Percentiles rank a stretch among this genome's conserved stretches.
Evolutionary conservation across 30 jellyfish, hydroid and myxozoan genomes (phyloP).

Genomic region (Morbakka virulenta): DNA sequence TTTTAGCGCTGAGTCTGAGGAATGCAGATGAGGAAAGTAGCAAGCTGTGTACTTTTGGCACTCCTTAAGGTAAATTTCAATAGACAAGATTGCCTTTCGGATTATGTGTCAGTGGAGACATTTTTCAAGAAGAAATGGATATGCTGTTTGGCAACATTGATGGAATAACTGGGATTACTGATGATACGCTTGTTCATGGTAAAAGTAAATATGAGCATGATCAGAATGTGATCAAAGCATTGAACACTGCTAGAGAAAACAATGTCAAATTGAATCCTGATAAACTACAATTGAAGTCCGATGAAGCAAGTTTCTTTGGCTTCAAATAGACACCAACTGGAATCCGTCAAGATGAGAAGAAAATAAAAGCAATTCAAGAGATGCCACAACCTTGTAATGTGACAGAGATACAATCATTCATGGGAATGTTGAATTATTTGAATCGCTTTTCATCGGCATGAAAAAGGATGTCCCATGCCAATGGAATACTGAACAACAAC

Average conservation of each 20-base stretch:
- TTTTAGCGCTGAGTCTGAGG: background rate
- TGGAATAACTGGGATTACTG: background rate
- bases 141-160: background rate
- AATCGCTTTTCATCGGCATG: background rate
- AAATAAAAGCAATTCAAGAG: background rate
- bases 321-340: background rate
- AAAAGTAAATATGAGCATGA: background rate
- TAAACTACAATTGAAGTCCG: background rate
- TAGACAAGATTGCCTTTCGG: background rate
- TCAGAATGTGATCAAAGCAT: background rate
- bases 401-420: background rate
- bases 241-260: background rate
- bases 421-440: constrained; percentile 16
- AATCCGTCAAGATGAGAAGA: background rate
- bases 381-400: background rate
- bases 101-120: background rate
- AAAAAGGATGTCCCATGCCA: background rate
- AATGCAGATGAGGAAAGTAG: constrained; percentile 4
- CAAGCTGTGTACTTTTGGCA: background rate
- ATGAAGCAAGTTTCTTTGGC: background rate
- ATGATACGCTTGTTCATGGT: constrained; percentile 1
- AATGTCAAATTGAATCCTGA: constrained; percentile 3
- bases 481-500: constrained; percentile 38
- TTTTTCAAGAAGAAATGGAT: background rate
- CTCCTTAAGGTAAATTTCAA: constrained; percentile 11